phyloP scores from a whole-genome alignment of 2,888 invertebrate genomes.

The Epistrophe eligans region DNA sequence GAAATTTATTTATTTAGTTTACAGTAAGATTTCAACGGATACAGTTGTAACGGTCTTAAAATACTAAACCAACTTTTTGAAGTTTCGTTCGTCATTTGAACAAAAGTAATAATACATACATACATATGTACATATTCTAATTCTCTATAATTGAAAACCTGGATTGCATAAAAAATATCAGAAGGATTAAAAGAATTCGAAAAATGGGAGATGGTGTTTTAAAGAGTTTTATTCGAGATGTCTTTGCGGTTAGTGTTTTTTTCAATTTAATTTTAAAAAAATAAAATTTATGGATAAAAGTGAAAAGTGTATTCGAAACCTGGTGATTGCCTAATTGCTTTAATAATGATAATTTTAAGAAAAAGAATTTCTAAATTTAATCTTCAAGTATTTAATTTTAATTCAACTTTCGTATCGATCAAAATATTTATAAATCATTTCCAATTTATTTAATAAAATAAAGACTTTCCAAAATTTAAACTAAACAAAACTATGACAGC shows the following conservation, averaged over 20 bases:
- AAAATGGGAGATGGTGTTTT: conserved; percentile 81
- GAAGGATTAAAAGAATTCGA: conserved; percentile 7
- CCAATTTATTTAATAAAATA: too few relatives aligned
- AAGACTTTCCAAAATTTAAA: too few relatives aligned
- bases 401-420: too few relatives aligned
- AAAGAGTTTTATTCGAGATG: conserved; percentile 81
- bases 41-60: conserved; percentile 45
- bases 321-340: too few relatives aligned
- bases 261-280: neutral
- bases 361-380: too few relatives aligned
- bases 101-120: too few relatives aligned
- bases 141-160: neutral
- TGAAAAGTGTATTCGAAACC: too few relatives aligned
- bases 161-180: conserved; percentile 17
- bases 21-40: conserved; percentile 54
- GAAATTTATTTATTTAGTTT: conserved; percentile 56
- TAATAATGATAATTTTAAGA: too few relatives aligned
- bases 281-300: neutral
- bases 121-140: too few relatives aligned
- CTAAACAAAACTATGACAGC: too few relatives aligned
- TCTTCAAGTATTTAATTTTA: too few relatives aligned
- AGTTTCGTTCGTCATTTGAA: neutral
- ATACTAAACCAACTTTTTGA: neutral
- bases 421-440: too few relatives aligned
- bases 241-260: conserved; percentile 81